Evolutionary conservation across 2,113 vertebrate genomes (phyloP), one percentile per base, ranked within the genome.

Genomic region (Macroglossus sobrinus): DNA sequence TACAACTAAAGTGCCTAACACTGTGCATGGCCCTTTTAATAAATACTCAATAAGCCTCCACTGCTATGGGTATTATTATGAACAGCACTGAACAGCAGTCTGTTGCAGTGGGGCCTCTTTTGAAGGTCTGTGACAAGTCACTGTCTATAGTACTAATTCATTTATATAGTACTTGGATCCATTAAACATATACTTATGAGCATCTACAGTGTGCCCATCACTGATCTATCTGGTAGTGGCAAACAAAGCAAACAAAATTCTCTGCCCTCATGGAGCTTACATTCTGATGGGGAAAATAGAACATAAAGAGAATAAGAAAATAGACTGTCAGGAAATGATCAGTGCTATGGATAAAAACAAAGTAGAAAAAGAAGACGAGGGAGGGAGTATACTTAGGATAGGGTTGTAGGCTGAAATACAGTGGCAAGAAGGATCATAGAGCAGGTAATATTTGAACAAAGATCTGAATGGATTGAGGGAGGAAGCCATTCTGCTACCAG

Each of bases 331-430:
- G n/a, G 71, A 71, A 78, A 7, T 35, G 40, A 7, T 30, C 28
- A 72, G 14, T 33, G 4, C 19, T 45, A 3, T 21, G 84, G 75
- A 45, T 69, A 66, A 28, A 75, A 84, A 2, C n/a, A 43, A n/a
- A 78, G 16, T n/a, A 43, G 82, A 7, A 16, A 68, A 79, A 61
- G 22, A 4, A 81, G 28, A 13, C 3, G 28, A 21, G 40, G 19
- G 12, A 10, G 2, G 22, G n/a, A n/a, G 26, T 19, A 5, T 8
- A 6, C 14, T 9, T 40, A 11, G 28, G 28, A 1, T 38, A 8
- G 18, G 6, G 15, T 14, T 71, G 5, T 15, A 8, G 0, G 21
- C 43, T 43, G 59, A 59, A 72, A 71, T 24, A 72, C 2, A 3
- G 26, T 10, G 55, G 0, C 26, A 71, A 7, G 50, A 55, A 55